Evolutionary conservation across 2,113 vertebrate genomes (phyloP).

Genomic region (Dipodomys merriami): DNA sequence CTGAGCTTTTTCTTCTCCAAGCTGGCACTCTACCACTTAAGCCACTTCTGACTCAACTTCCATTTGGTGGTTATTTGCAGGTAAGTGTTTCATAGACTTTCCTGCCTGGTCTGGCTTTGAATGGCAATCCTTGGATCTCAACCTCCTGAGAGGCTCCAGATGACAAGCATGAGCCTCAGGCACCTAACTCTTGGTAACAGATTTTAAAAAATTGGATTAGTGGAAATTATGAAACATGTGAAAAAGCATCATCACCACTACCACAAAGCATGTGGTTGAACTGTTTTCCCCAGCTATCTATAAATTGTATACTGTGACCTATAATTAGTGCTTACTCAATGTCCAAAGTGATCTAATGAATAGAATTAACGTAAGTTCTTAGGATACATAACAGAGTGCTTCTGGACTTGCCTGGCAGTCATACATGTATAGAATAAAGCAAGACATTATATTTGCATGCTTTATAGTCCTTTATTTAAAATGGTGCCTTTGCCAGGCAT

Average conservation of each 20-base stretch:
- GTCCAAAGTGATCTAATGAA: neutral
- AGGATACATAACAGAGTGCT: neutral
- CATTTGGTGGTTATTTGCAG: no score
- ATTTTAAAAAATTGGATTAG: conserved; percentile 16
- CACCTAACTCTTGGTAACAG: no score
- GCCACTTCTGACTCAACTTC: no score
- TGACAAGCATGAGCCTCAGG: no score
- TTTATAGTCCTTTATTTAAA: conserved; percentile 12
- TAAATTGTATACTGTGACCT: conserved; percentile 30
- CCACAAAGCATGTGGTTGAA: neutral
- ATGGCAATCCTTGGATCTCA: no score
- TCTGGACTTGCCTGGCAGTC: neutral
- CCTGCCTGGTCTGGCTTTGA: no score
- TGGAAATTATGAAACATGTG: conserved; percentile 14
- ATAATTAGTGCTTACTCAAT: neutral
- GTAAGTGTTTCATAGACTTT: no score
- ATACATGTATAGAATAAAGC: neutral
- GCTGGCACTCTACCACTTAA: no score
- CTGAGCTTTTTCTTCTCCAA: no score
- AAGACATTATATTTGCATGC: neutral
- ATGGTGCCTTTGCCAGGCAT: neutral
- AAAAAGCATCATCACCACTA: neutral
- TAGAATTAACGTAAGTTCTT: neutral
- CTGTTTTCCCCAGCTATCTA: neutral
- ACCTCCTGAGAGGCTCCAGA: no score